These are phyloP conservation scores for Boloria selene DNA, from an alignment of 2,888 invertebrate species.

Conservation along the genomic window DNA sequence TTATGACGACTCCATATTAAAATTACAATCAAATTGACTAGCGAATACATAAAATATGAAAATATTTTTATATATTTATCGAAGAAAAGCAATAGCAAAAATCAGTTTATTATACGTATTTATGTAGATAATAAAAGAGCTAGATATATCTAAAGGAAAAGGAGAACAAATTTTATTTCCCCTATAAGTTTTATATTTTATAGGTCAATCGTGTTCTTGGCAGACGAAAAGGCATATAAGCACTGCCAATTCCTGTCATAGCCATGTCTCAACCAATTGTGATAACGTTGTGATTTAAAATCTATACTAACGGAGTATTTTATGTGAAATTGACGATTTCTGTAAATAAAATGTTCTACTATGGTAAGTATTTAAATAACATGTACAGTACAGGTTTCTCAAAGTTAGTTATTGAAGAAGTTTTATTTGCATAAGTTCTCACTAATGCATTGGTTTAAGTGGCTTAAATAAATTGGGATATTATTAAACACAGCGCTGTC, in stretches of 20 bases:
- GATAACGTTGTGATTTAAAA: slow-evolving; percentile 30
- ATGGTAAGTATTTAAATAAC: too few species aligned
- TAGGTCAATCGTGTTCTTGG: slow-evolving; percentile 41
- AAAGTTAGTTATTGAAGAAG: too few species aligned
- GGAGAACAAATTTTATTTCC: slow-evolving; percentile 35
- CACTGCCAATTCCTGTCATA: slow-evolving; percentile 38
- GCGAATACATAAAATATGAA: too few species aligned
- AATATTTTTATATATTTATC: not conserved
- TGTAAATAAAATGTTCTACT: too few species aligned
- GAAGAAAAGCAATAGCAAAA: not conserved
- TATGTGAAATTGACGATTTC: too few species aligned
- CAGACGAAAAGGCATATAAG: slow-evolving; percentile 36
- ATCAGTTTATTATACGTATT: slow-evolving; percentile 7
- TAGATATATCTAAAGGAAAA: slow-evolving; percentile 12
- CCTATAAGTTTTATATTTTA: slow-evolving; percentile 39
- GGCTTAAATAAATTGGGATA: too few species aligned
- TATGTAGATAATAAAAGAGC: slow-evolving; percentile 18
- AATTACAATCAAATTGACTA: too few species aligned
- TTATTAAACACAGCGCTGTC: too few species aligned
- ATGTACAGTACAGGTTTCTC: too few species aligned
- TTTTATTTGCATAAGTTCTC: too few species aligned
- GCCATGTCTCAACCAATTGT: slow-evolving; percentile 34
- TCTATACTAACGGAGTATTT: not conserved
- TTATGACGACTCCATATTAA: too few species aligned
- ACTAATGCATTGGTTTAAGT: too few species aligned